Percentiles rank a stretch among this genome's conserved stretches.
These are phyloP conservation scores for Calephelis virginiensis DNA, from an alignment of 1,140 invertebrate genomes.

Conservation along the genomic window DNA sequence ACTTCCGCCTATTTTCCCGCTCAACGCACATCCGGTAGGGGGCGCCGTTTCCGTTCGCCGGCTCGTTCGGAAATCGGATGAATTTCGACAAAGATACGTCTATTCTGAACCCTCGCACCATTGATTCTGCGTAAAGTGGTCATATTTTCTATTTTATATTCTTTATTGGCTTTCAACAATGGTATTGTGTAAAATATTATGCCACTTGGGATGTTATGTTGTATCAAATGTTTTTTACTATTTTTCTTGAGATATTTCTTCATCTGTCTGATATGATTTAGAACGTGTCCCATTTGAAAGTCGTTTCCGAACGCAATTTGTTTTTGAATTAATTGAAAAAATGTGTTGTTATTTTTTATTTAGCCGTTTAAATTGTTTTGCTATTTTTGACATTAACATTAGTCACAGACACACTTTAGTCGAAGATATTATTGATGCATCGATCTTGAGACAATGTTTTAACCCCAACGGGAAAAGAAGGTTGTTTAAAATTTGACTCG, in stretches of 20 bases:
- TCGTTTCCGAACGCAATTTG: too few relatives aligned
- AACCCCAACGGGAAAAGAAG: too few relatives aligned
- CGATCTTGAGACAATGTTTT: too few relatives aligned
- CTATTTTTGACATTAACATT: too few relatives aligned
- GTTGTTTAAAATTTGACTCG: too few relatives aligned
- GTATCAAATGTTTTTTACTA: slow-evolving; percentile 15
- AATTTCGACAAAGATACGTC: slow-evolving; percentile 46
- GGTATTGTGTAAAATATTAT: slow-evolving; percentile 28
- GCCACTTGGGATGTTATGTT: slow-evolving; percentile 6
- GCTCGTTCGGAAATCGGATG: slow-evolving; percentile 63
- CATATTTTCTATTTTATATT: slow-evolving; percentile 56
- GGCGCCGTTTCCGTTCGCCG: slow-evolving; percentile 46
- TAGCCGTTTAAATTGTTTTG: too few relatives aligned
- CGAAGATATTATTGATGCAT: too few relatives aligned
- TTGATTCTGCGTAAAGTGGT: slow-evolving; percentile 51
- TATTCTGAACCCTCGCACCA: slow-evolving; percentile 37
- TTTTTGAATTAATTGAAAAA: too few relatives aligned
- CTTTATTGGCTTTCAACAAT: slow-evolving; percentile 47
- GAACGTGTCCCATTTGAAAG: not conserved
- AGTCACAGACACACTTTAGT: too few relatives aligned
- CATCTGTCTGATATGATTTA: not conserved
- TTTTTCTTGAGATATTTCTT: slow-evolving; percentile 5
- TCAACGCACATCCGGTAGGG: slow-evolving; percentile 62
- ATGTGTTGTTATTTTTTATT: too few relatives aligned
- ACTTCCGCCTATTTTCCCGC: slow-evolving; percentile 74